Conservation (phyloP, 2,113 vertebrate species). For the Puntigrus tetrazona region DNA sequence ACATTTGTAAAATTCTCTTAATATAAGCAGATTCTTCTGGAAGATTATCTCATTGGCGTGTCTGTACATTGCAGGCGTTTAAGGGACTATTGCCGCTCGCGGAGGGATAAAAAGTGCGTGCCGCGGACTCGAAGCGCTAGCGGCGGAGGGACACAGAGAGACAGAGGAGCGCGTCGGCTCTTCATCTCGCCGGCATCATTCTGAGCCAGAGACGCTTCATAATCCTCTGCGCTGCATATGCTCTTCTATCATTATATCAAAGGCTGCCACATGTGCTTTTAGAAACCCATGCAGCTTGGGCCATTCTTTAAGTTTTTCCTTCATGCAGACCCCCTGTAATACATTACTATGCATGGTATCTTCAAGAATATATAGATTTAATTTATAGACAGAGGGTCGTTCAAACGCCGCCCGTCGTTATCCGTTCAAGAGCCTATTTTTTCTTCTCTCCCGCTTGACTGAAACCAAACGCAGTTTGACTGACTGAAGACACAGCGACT, state of each 20-base stretch:
- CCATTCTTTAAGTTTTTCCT: constrained; percentile 24
- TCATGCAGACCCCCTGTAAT: constrained; percentile 25
- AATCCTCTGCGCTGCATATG: constrained; percentile 48
- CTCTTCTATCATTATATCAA: constrained; percentile 37
- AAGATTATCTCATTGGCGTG: neutral
- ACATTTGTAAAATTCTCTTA: neutral
- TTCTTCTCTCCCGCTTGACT: constrained; percentile 47
- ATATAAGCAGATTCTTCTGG: neutral
- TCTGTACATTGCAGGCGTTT: neutral
- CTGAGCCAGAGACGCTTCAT: constrained; percentile 43
- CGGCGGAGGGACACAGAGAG: constrained; percentile 69
- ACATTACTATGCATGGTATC: constrained; percentile 22
- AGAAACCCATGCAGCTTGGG: constrained; percentile 40
- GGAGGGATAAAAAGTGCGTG: constrained; percentile 57
- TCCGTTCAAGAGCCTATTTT: neutral
- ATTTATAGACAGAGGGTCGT: constrained; percentile 29
- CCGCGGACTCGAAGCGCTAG: constrained; percentile 54
- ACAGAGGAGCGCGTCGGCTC: constrained; percentile 52
- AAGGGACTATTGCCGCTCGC: constrained; percentile 53
- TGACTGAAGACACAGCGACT: constrained; percentile 64
- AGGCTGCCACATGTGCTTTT: constrained; percentile 1
- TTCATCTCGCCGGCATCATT: constrained; percentile 67
- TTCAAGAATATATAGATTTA: constrained; percentile 14
- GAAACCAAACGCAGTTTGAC: constrained; percentile 51
- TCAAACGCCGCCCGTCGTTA: constrained; percentile 14